phyloP scores from a whole-genome alignment of 2,797 vertebrate genomes.

The Phataginus tricuspis region DNA sequence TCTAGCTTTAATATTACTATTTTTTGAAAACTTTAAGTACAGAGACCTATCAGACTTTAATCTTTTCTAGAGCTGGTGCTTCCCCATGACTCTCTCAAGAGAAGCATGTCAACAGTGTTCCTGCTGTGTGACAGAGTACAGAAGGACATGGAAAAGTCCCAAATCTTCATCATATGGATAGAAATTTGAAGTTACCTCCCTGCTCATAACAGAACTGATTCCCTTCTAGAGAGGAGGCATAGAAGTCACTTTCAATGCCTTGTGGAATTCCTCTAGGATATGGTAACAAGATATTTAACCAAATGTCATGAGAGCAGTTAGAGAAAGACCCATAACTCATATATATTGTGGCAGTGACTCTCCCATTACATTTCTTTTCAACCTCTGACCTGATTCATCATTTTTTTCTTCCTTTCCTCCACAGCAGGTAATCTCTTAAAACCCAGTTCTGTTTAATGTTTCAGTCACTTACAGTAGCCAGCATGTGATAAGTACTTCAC shows the following conservation, averaged over 20 bases:
- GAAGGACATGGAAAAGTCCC: neutral
- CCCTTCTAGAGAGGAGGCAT: neutral
- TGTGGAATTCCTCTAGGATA: neutral
- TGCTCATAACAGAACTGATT: neutral
- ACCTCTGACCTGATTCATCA: neutral
- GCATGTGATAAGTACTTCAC: neutral
- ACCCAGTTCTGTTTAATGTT: slow-evolving; percentile 45
- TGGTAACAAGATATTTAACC: neutral
- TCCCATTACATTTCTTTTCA: neutral
- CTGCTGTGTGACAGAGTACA: neutral
- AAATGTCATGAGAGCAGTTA: neutral
- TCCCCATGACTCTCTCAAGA: neutral
- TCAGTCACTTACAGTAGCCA: neutral
- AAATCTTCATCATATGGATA: neutral
- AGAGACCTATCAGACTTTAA: neutral
- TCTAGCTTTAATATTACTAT: neutral
- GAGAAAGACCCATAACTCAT: neutral
- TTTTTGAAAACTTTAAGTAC: neutral
- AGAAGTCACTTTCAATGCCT: neutral
- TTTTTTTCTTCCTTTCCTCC: neutral
- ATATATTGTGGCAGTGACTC: neutral
- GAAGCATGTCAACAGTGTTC: neutral
- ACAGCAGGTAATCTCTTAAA: slow-evolving; percentile 16
- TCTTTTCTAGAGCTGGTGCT: slow-evolving; percentile 5
- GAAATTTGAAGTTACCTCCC: neutral